Evolutionary conservation across 1,140 invertebrate species (phyloP).

Genomic region (Drosophila fuyamai): DNA sequence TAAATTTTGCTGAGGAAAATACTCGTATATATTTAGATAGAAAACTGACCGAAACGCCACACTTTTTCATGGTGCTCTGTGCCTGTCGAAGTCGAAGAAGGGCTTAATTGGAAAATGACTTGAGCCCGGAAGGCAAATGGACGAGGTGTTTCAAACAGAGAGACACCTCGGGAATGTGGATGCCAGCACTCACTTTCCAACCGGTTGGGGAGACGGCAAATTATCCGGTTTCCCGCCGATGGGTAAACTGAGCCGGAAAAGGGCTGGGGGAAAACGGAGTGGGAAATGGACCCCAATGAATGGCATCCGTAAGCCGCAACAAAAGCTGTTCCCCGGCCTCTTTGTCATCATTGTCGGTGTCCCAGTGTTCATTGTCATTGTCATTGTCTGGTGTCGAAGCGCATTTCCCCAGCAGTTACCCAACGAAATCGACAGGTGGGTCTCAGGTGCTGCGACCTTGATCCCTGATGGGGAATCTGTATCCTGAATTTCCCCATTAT

Average conservation of each 20-base stretch:
- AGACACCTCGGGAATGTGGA: conserved; percentile 1
- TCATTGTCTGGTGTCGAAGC: conserved; percentile 1
- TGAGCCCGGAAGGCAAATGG: background rate
- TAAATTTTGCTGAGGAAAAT: too few relatives aligned
- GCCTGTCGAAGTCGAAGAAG: background rate
- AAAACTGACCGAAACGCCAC: too few relatives aligned
- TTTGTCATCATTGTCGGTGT: conserved; percentile 9
- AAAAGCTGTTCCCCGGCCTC: conserved; percentile 19
- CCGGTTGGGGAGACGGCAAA: conserved; percentile 22
- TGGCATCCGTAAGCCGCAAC: conserved; percentile 26
- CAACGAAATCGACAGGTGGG: conserved; percentile 21
- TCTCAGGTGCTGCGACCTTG: conserved; percentile 28
- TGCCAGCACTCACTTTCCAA: conserved; percentile 9
- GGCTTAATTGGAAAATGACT: conserved; percentile 45
- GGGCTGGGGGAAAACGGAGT: background rate
- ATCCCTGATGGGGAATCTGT: background rate
- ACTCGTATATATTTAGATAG: too few relatives aligned
- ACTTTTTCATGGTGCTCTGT: background rate
- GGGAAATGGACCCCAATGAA: conserved; percentile 20
- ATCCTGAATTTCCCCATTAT: background rate
- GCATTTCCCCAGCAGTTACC: conserved; percentile 19
- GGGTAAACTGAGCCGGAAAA: conserved; percentile 10
- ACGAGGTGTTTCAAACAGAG: conserved; percentile 1
- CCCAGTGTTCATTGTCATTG: conserved; percentile 1
- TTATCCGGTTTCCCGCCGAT: conserved; percentile 41